phyloP scores from a whole-genome alignment of 2,113 vertebrate species.

The Larimichthys polyactis region DNA sequence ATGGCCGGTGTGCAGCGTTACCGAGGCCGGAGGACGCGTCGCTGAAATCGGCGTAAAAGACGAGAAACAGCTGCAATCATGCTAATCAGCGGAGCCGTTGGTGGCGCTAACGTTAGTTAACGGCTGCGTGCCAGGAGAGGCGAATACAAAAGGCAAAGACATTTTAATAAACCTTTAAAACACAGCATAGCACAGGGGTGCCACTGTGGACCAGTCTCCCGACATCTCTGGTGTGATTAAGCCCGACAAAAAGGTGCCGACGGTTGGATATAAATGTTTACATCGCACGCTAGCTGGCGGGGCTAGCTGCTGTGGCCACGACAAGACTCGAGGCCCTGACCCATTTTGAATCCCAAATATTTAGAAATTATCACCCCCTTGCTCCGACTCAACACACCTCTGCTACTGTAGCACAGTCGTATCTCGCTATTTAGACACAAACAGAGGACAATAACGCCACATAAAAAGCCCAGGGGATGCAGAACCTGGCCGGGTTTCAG shows the following conservation, averaged over 20 bases:
- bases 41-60: neutral
- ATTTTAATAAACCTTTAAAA: slow-evolving; percentile 48
- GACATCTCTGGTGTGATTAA: neutral
- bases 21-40: neutral
- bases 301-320: slow-evolving; percentile 80
- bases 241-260: slow-evolving; percentile 11
- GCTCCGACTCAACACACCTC: slow-evolving; percentile 1
- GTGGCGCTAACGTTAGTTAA: slow-evolving; percentile 80
- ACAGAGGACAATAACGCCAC: neutral
- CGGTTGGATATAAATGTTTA: slow-evolving; percentile 72
- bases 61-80: slow-evolving; percentile 11
- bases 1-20: neutral
- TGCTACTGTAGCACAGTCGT: neutral
- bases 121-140: slow-evolving; percentile 81
- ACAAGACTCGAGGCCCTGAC: slow-evolving; percentile 84
- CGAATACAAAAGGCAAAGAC: slow-evolving; percentile 80
- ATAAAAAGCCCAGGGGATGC: neutral
- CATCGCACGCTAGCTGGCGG: slow-evolving; percentile 78
- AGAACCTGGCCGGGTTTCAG: slow-evolving; percentile 53
- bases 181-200: slow-evolving; percentile 15
- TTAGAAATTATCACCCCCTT: slow-evolving; percentile 70
- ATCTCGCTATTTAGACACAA: neutral
- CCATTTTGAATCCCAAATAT: slow-evolving; percentile 82
- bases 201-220: neutral
- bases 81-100: slow-evolving; percentile 60